Evolutionary conservation across 2,113 vertebrate genomes (phyloP).

Genomic region (Saccopteryx leptura): DNA sequence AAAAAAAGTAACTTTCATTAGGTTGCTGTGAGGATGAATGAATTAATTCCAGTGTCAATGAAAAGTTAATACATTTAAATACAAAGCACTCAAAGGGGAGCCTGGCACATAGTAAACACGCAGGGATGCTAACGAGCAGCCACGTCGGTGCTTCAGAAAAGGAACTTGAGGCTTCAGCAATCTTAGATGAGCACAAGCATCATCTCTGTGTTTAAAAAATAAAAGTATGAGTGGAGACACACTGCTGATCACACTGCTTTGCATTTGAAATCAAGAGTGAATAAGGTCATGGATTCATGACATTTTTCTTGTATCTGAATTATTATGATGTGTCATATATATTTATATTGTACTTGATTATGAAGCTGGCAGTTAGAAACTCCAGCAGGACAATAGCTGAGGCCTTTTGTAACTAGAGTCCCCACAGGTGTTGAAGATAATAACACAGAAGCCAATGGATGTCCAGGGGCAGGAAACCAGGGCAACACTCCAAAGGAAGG

Average conservation of each 20-base stretch:
- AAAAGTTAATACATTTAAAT: slow-evolving; percentile 7
- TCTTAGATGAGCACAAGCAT: not conserved
- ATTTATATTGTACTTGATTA: not conserved
- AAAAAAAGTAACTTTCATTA: not conserved
- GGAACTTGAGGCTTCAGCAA: not conserved
- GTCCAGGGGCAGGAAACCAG: not conserved
- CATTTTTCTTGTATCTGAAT: not conserved
- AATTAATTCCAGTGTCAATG: not conserved
- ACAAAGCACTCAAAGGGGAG: not conserved
- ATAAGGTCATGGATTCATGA: not conserved
- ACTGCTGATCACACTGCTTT: not conserved
- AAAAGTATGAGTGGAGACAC: not conserved
- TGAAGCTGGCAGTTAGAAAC: not conserved
- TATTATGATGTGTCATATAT: not conserved
- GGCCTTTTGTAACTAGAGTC: not conserved
- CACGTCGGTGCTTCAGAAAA: not conserved
- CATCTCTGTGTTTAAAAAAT: not conserved
- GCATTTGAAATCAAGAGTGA: not conserved
- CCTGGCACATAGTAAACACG: not conserved
- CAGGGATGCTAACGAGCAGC: not conserved
- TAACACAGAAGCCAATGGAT: rapidly evolving
- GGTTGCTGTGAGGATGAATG: not conserved
- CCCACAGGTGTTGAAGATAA: not conserved
- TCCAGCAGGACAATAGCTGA: not conserved
- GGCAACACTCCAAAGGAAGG: not conserved